Conservation (phyloP, 2,797 vertebrate genomes). For the Galaxias olidus region DNA sequence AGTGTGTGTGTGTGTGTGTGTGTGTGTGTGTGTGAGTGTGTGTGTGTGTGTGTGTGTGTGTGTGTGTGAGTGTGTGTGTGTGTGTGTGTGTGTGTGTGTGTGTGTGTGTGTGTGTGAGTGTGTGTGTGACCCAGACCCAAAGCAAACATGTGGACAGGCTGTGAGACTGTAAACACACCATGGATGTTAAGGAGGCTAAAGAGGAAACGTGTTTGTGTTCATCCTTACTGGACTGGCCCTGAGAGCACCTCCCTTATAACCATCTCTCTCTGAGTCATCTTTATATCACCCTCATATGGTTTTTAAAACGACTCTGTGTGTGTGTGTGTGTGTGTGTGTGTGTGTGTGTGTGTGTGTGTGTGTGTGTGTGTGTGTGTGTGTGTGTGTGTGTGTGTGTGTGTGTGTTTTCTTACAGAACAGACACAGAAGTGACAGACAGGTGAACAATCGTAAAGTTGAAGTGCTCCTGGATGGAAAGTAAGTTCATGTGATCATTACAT, state of each 20-base stretch:
- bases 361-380: slow-evolving; percentile 2
- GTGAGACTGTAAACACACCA: neutral
- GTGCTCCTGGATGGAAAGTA: slow-evolving; percentile 87
- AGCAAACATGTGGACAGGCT: neutral
- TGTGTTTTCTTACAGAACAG: slow-evolving; percentile 79
- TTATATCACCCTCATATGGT: neutral
- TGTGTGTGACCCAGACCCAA: neutral
- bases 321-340: neutral
- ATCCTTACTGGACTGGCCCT: no score
- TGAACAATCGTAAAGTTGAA: slow-evolving; percentile 91
- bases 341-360: slow-evolving; percentile 7
- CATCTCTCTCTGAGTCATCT: neutral
- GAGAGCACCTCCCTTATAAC: no score
- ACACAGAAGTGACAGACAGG: slow-evolving; percentile 87
- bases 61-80: neutral
- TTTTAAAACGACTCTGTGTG: neutral
- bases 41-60: no score
- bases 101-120: neutral
- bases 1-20: no score
- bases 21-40: neutral
- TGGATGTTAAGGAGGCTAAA: no score
- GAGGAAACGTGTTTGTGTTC: no score
- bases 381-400: slow-evolving; percentile 2
- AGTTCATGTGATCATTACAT: no score
- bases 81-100: neutral